Evolutionary conservation across 2,797 vertebrate genomes (phyloP), one percentile per base, ranked within the genome.

Genomic region (Propithecus deckenii): DNA sequence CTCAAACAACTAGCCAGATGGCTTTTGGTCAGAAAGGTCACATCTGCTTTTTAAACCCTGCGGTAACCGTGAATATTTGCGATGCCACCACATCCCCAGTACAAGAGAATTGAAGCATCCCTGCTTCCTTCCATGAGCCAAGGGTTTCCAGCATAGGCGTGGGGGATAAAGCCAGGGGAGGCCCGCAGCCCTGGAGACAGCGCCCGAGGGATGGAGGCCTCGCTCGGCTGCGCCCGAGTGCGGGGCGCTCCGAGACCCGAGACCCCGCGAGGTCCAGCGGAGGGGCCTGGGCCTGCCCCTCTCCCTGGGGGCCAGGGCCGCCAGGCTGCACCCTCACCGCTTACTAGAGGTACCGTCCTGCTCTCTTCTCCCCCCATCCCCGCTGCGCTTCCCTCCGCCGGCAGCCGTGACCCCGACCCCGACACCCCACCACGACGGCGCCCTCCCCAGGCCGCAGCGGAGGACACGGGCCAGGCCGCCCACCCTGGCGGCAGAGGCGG

Each of bases 361-460:
- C 38, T 43, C 28, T 5, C 35, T n/a, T 30, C 83, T n/a, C 69
- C 83, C 32, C 38, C 7, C 0, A 32, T 10, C 74, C 93, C 74
- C 4, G 43, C 91, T 8, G 48, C 52, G 25, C 63, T 30, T 87
- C 79, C 69, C 46, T 14, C 50, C 5, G 32, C 72, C 83, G 0
- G 65, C 30, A 28, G 71, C 80, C 25, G 35, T 4, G 83, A 92
- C 89, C 93, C 87, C n/a, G 50, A 94, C 84, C 92, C 86, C 78
- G 65, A 35, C 92, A 35, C 92, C 79, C 94, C 65, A 23, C 90
- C 65, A 41, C 72, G 7, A 86, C 79, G 87, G 97, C 95, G 96
- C 97, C 93, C 96, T 85, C 96, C 94, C 87, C 92, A 89, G 97
- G 97, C 92, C 65, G 80, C 89, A n/a, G 89, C 28, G 67, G 61